phyloP scores from a whole-genome alignment of 2,888 invertebrate species.

The Margaritifera margaritifera region DNA sequence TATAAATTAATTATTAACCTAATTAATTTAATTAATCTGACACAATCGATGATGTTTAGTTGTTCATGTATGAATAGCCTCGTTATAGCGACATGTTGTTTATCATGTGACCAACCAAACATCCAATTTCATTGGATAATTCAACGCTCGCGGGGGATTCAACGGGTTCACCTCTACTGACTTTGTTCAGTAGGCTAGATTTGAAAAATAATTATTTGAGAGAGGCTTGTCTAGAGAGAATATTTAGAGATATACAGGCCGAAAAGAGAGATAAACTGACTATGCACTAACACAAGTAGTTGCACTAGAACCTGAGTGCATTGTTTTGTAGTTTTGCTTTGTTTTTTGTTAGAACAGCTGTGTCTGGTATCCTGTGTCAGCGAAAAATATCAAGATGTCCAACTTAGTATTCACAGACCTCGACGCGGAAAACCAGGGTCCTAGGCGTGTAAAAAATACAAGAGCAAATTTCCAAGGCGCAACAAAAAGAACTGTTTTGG shows the following conservation, averaged over 20 bases:
- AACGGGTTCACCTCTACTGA: slow-evolving; percentile 48
- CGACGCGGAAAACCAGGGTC: slow-evolving; percentile 47
- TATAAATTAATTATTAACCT: no score
- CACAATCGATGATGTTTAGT: no score
- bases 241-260: no score
- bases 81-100: slow-evolving; percentile 12
- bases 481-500: slow-evolving; percentile 64
- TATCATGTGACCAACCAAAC: slow-evolving; percentile 49
- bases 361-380: slow-evolving; percentile 3
- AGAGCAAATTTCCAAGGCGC: slow-evolving; percentile 36
- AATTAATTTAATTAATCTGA: no score
- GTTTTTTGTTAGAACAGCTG: slow-evolving; percentile 5
- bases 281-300: background rate
- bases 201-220: slow-evolving; percentile 20
- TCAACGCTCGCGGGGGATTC: slow-evolving; percentile 63
- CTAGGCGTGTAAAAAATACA: slow-evolving; percentile 44
- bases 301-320: background rate
- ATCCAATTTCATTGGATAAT: slow-evolving; percentile 56
- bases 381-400: slow-evolving; percentile 40
- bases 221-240: background rate
- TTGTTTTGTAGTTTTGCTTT: background rate
- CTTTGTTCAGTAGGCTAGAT: slow-evolving; percentile 11
- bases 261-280: no score
- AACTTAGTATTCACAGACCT: slow-evolving; percentile 40
- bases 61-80: no score